phyloP scores from a whole-genome alignment of 2,797 vertebrate species.

The Hoplostethus atlanticus region DNA sequence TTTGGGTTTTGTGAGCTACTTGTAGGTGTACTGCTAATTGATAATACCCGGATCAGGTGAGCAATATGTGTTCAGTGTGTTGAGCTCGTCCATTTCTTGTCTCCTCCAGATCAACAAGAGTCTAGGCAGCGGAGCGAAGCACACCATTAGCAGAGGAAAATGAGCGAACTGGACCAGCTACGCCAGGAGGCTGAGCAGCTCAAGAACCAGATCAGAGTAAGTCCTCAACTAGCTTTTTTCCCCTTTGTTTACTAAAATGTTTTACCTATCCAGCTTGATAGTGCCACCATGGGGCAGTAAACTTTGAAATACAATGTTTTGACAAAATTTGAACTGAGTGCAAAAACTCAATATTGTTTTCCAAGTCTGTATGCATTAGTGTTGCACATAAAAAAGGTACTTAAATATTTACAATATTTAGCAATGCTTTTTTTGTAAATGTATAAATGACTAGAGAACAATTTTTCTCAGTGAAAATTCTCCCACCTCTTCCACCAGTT shows the following conservation, averaged over 20 bases:
- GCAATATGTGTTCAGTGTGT: conserved; percentile 14
- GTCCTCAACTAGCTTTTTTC: conserved; percentile 58
- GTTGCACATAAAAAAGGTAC: too few species aligned
- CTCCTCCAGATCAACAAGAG: conserved; percentile 86
- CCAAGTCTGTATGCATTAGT: too few species aligned
- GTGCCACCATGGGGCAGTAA: not conserved
- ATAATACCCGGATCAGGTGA: too few species aligned
- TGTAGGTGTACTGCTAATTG: not conserved
- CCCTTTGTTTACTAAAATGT: not conserved
- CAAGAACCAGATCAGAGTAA: conserved; percentile 98
- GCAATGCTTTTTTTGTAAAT: too few species aligned
- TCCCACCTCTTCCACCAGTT: too few species aligned
- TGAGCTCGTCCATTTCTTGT: conserved; percentile 39
- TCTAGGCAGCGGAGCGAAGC: conserved; percentile 89
- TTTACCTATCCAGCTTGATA: not conserved
- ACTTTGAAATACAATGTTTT: too few species aligned
- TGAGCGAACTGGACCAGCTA: conserved; percentile 99
- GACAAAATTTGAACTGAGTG: not conserved
- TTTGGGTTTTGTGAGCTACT: not conserved
- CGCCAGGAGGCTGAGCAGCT: conserved; percentile 98
- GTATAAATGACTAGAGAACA: not conserved
- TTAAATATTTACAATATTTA: too few species aligned
- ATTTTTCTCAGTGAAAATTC: not conserved
- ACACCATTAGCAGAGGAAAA: conserved; percentile 93
- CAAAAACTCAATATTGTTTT: not conserved